Evolutionary conservation across 2,797 vertebrate species (phyloP).

Genomic region (Crenuchus spilurus): DNA sequence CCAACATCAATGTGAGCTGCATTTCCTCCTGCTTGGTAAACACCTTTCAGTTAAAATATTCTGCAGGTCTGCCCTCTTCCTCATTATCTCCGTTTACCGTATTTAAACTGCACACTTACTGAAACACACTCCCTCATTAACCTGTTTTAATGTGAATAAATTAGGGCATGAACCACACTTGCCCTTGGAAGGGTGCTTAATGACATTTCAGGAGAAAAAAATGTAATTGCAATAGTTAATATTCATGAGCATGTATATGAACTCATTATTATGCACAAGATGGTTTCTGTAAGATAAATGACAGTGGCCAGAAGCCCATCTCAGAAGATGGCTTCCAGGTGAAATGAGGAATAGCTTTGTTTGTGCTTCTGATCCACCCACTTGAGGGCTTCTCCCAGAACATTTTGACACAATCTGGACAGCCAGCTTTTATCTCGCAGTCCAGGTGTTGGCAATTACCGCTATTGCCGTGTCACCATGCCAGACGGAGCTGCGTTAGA

Average conservation of each 20-base stretch:
- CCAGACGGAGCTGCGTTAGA: constrained; percentile 28
- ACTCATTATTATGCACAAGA: constrained; percentile 39
- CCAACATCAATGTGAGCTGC: not conserved
- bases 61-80: not conserved
- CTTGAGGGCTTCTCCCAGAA: constrained; percentile 22
- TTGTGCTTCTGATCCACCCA: constrained; percentile 17
- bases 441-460: constrained; percentile 67
- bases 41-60: not conserved
- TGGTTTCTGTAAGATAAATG: constrained; percentile 33
- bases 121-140: constrained; percentile 43
- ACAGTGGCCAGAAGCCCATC: not conserved
- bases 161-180: constrained; percentile 15
- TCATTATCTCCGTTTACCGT: constrained; percentile 36
- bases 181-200: constrained; percentile 1
- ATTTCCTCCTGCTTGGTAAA: constrained; percentile 21
- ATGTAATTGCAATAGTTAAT: not conserved
- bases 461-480: constrained; percentile 34
- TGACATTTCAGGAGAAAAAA: not conserved
- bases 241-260: constrained; percentile 9
- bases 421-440: constrained; percentile 55
- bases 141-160: constrained; percentile 25
- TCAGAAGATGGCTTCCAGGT: constrained; percentile 47
- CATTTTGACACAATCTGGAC: constrained; percentile 47
- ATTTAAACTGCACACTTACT: constrained; percentile 14
- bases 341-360: constrained; percentile 50